Evolutionary conservation across 2,113 vertebrate species (phyloP).

Genomic region (Vanacampus margaritifer): DNA sequence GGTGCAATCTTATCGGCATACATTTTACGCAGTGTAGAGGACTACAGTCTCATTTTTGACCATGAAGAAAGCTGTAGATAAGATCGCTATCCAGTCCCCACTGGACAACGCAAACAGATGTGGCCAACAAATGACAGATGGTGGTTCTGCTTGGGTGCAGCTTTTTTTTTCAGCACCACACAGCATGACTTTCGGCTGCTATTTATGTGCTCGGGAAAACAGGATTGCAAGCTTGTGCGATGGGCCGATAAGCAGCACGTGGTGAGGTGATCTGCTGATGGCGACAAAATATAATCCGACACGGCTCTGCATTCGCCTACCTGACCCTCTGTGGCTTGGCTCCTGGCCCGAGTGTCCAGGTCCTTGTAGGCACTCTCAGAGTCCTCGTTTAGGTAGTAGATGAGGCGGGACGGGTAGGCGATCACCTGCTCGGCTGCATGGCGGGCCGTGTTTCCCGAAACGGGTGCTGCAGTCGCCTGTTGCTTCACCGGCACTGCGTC

Average conservation of each 20-base stretch:
- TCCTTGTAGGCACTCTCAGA: slow-evolving; percentile 91
- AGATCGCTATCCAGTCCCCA: slow-evolving; percentile 4
- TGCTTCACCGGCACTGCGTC: slow-evolving; percentile 68
- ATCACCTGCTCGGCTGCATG: slow-evolving; percentile 80
- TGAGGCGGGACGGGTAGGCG: slow-evolving; percentile 88
- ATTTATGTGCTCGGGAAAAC: slow-evolving; percentile 4
- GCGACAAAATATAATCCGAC: slow-evolving; percentile 2
- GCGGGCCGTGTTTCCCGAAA: slow-evolving; percentile 73
- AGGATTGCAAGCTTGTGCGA: slow-evolving; percentile 4
- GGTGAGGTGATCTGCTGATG: neutral
- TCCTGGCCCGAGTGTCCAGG: slow-evolving; percentile 86
- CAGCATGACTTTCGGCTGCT: slow-evolving; percentile 9
- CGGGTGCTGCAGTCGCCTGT: slow-evolving; percentile 77
- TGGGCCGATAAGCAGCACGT: neutral
- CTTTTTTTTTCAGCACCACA: slow-evolving; percentile 22
- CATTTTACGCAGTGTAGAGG: neutral
- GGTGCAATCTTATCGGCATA: neutral
- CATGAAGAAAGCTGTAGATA: neutral
- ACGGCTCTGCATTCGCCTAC: slow-evolving; percentile 62
- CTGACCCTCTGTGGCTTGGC: slow-evolving; percentile 84
- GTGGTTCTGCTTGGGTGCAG: slow-evolving; percentile 15
- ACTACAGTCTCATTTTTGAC: neutral
- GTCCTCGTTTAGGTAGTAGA: slow-evolving; percentile 94
- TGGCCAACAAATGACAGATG: slow-evolving; percentile 32
- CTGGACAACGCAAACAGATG: slow-evolving; percentile 23